Percentiles rank a stretch among this genome's conserved stretches.
These are phyloP conservation scores for Xiphophorus birchmanni DNA, from an alignment of 2,797 vertebrate species.

Conservation along the genomic window DNA sequence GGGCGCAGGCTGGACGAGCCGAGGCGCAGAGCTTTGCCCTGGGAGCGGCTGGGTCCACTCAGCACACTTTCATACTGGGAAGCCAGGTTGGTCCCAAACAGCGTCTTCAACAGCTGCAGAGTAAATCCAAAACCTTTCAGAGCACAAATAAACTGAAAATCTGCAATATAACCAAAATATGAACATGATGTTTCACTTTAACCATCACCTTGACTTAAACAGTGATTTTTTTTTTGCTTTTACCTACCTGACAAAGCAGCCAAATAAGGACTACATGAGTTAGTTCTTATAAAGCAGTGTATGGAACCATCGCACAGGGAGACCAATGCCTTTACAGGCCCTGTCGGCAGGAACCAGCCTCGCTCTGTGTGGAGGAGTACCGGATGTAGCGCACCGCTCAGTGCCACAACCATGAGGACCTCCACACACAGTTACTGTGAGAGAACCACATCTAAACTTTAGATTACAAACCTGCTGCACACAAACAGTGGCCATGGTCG, in stretches of 20 bases:
- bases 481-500: conserved; percentile 95
- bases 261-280: not conserved
- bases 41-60: conserved; percentile 89
- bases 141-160: not conserved
- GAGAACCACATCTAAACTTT: not conserved
- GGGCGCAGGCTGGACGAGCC: conserved; percentile 92
- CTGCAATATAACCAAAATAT: not conserved
- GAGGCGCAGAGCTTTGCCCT: conserved; percentile 92
- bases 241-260: not conserved
- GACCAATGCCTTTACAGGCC: conserved; percentile 70
- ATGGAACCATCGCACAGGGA: conserved; percentile 81
- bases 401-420: conserved; percentile 63
- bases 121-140: not conserved
- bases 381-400: conserved; percentile 69
- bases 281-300: conserved; percentile 45
- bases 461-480: conserved; percentile 91
- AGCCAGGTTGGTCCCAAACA: conserved; percentile 98
- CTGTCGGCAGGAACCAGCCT: conserved; percentile 80
- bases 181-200: not conserved
- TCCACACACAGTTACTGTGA: conserved; percentile 48
- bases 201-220: not conserved
- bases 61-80: conserved; percentile 91
- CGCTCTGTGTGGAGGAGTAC: conserved; percentile 67
- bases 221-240: not conserved
- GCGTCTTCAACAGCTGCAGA: conserved; percentile 90